Conservation (phyloP, 2,797 vertebrate genomes). For the Tiaroga cobitis region DNA sequence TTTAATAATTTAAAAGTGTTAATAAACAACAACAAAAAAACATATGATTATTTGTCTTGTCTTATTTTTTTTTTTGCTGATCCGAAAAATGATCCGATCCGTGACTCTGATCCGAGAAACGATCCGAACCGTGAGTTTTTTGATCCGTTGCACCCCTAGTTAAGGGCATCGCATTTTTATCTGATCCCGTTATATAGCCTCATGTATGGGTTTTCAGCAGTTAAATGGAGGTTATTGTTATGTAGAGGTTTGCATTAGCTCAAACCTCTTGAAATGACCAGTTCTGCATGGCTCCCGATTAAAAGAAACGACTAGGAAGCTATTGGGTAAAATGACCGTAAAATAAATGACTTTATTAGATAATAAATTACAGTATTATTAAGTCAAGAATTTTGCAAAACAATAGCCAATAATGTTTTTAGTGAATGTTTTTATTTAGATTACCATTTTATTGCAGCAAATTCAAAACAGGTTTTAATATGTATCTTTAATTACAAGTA, state of each 20-base stretch:
- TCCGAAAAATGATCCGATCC: too few species aligned
- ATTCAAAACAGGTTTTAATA: background rate
- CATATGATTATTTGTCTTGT: too few species aligned
- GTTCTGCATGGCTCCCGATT: background rate
- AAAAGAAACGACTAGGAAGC: background rate
- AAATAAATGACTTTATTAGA: background rate
- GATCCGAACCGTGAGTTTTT: too few species aligned
- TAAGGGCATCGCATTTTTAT: constrained; percentile 7
- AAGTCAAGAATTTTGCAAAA: background rate
- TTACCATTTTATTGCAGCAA: background rate
- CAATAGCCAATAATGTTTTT: background rate
- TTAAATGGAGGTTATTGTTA: background rate
- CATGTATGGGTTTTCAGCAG: background rate
- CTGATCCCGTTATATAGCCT: background rate
- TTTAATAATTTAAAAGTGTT: too few species aligned
- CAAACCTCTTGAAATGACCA: background rate
- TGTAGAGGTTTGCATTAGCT: background rate
- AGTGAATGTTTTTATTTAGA: background rate
- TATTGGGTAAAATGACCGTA: background rate
- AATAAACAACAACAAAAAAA: too few species aligned
- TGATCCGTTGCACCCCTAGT: background rate
- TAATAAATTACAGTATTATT: background rate
- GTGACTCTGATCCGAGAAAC: too few species aligned
- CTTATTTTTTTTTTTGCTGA: too few species aligned
- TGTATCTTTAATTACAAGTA: background rate